Base-by-base conservation (phyloP, 1,140 invertebrate species). In the Plodia interpunctella region DNA sequence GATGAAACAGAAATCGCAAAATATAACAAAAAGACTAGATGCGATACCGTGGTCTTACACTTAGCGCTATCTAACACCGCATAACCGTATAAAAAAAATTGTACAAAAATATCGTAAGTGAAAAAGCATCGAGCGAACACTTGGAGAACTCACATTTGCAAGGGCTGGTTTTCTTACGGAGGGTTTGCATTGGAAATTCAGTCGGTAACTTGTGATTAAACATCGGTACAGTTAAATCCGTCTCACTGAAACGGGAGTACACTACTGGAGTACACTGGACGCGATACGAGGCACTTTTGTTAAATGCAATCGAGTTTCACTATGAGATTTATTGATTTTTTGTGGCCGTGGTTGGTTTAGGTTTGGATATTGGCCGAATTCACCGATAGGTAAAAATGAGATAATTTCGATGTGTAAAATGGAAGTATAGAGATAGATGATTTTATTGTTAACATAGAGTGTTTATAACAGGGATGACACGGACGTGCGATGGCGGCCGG, bases 141-240 rank as follows among this genome's bases (percentile, higher is more conserved):
- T 62, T 52, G 61, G 57, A 59, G 65, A 66, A 96, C 95, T 96
- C 91, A 96, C 95, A 95, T 93, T 96, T 96, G 90, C 94, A 94
- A 80, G 95, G 95, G 90, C 95, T 96, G 77, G 94, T 96, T 92
- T 95, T 96, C 91, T 96, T 96, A 75, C 95, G 92, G 90, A 96
- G 91, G 75, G 95, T 96, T 94, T 96, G 95, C 95, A 96, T 96
- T 84, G 87, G 90, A 88, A 91, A 91, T 71, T 88, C 85, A 75
- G 81, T 83, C 65, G 84, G 81, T 79, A 88, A 78, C 84, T 88
- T 88, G 83, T 90, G 87, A 83, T 87, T 90, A 76, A 90, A 90
- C 87, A 90, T 90, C 78, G 75, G 82, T 68, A 77, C 64, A 70
- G 73, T 74, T 70, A 70, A 62, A 62, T 68, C 61, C 63, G 55